These are phyloP conservation scores for Bilobella aurantiaca DNA, from an alignment of 1,140 invertebrate genomes.

Conservation along the genomic window DNA sequence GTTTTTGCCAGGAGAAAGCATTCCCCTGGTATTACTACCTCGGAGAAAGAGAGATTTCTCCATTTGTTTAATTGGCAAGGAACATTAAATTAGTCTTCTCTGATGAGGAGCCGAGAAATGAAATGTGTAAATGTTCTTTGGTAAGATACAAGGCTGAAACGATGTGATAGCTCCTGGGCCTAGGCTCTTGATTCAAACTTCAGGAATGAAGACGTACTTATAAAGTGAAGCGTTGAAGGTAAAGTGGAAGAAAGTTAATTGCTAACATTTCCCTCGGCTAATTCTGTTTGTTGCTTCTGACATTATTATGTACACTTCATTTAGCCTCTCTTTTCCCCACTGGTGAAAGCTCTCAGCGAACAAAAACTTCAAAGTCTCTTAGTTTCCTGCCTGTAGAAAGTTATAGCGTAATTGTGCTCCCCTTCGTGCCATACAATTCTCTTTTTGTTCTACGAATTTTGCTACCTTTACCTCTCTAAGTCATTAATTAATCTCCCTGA, in stretches of 20 bases:
- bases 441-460: neutral
- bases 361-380: neutral
- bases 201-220: too few species aligned
- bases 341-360: neutral
- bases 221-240: neutral
- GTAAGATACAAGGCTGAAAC: too few species aligned
- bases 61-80: neutral
- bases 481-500: neutral
- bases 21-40: too few species aligned
- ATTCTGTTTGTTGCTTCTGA: constrained; percentile 5
- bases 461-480: neutral
- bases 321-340: neutral
- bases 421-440: neutral
- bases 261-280: neutral
- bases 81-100: constrained; percentile 3
- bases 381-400: neutral
- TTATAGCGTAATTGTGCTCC: too few species aligned
- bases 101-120: neutral
- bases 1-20: neutral
- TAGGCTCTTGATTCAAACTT: too few species aligned
- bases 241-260: neutral
- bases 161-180: too few species aligned
- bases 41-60: neutral
- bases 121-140: neutral
- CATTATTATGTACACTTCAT: constrained; percentile 7